phyloP scores from a whole-genome alignment of 2,113 vertebrate genomes.

The Pterocles gutturalis region DNA sequence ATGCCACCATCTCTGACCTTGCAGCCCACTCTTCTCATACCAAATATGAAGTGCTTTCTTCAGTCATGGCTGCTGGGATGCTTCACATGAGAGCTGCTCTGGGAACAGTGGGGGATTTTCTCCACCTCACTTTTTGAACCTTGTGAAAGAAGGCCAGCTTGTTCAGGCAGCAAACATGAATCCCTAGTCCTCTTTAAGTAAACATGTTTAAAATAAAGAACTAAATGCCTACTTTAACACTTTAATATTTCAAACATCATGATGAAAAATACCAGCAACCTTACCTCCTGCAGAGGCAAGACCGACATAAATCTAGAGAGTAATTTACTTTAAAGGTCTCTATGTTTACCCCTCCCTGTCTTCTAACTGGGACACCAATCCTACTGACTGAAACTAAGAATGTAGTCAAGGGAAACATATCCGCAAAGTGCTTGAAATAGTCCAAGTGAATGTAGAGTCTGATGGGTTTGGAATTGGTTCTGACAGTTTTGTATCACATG shows the following conservation, averaged over 20 bases:
- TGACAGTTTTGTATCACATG: background rate
- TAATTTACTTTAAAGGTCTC: slow-evolving; percentile 68
- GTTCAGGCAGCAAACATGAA: slow-evolving; percentile 34
- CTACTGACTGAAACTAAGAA: slow-evolving; percentile 15
- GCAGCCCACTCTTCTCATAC: background rate
- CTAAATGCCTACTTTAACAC: slow-evolving; percentile 55
- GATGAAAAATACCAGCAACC: slow-evolving; percentile 58
- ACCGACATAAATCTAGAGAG: slow-evolving; percentile 68
- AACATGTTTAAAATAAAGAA: slow-evolving; percentile 32
- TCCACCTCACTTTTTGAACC: background rate
- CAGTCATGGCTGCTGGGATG: background rate
- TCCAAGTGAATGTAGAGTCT: background rate
- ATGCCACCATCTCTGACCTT: background rate
- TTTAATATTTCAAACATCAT: slow-evolving; percentile 49
- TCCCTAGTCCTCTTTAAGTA: background rate
- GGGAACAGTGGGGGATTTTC: background rate
- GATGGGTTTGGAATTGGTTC: slow-evolving; percentile 14
- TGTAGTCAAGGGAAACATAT: slow-evolving; percentile 3
- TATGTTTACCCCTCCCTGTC: slow-evolving; percentile 40
- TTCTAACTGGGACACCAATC: slow-evolving; percentile 46
- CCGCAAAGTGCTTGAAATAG: background rate
- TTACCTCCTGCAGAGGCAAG: slow-evolving; percentile 52
- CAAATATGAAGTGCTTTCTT: background rate
- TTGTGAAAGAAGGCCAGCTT: background rate
- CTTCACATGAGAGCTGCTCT: background rate